These are phyloP conservation scores for Paraplagusia blochii DNA, from an alignment of 2,113 vertebrate species.

Conservation along the genomic window DNA sequence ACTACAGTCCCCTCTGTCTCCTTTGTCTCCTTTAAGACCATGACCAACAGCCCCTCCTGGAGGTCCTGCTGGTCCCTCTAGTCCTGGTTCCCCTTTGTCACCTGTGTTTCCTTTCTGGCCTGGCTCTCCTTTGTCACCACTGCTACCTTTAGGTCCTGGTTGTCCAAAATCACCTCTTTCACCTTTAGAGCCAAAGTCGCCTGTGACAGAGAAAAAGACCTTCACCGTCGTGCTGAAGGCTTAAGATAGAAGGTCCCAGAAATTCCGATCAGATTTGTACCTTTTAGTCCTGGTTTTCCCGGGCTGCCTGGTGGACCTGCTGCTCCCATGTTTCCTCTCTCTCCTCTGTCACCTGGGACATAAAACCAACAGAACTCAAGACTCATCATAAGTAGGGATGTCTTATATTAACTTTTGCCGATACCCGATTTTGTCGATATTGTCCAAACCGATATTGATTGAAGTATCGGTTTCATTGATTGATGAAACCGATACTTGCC, in stretches of 20 bases:
- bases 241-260: not conserved
- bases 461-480: no score
- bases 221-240: constrained; percentile 9
- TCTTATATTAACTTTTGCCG: no score
- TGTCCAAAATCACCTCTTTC: constrained; percentile 82
- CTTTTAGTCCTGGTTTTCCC: constrained; percentile 90
- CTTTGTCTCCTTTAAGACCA: constrained; percentile 84
- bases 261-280: constrained; percentile 53
- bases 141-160: constrained; percentile 80
- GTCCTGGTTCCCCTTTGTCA: constrained; percentile 82
- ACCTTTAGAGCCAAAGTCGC: constrained; percentile 85
- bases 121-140: constrained; percentile 82
- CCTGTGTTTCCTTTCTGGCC: constrained; percentile 87
- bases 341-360: constrained; percentile 85
- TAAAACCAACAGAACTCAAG: not conserved
- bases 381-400: constrained; percentile 1
- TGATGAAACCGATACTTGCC: no score
- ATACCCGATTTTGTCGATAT: no score
- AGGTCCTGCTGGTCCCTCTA: constrained; percentile 68
- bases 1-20: constrained; percentile 84
- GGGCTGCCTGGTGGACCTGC: constrained; percentile 80
- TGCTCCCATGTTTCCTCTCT: constrained; percentile 81
- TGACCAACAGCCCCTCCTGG: constrained; percentile 71
- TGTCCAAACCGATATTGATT: no score
- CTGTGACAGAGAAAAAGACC: constrained; percentile 60